Evolutionary conservation across 2,888 invertebrate genomes (phyloP), one percentile per base, ranked within the genome.

Genomic region (Aphodius sticticus): DNA sequence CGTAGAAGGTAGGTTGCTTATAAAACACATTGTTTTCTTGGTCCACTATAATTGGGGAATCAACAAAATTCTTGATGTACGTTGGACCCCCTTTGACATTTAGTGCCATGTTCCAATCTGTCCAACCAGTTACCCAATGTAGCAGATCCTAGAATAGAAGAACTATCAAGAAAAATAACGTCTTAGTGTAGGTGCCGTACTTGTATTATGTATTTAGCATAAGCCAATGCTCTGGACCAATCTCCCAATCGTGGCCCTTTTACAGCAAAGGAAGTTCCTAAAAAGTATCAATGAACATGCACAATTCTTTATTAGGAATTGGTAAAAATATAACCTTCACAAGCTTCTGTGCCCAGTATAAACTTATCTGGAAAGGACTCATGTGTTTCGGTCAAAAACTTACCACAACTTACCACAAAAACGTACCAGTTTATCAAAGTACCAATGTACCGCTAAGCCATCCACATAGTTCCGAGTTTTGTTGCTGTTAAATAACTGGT

Each of bases 1-100:
- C 93, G 87, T 97, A 97, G 87, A 92, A 97, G 91, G 95, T 94
- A 0, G 97, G 97, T 84, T 97, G 96, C 85, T 96, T 97, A 86
- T 95, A 95, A 87, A 96, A 95, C 87, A 95, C 95, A 82, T 93
- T 92, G 0, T 84, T 85, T 0, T 87, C 87, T 6, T 89, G 84
- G 82, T 93, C 91, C 0, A 93, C 91, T 78, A 94, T 89, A 76
- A 97, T 93, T 0, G 96, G 93, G 0, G 96, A 91, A 87, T 97
- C 97, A 0, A 96, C 95, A 84, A 91, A 92, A 88, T 96, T 96
- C 3, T 91, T 86, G 0, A 92, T 92, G 93, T 94, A 95, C 86
- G 93, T 95, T 0, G 97, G 97, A 1, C 96, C 96, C 16, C 96
- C 96, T 0, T 86, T 81, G 77, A 91, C 88, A 86, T 95, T 91